Evolutionary conservation across 1,140 invertebrate species (phyloP), one percentile per base, ranked within the genome.

Genomic region (Dufourea novaeangliae): DNA sequence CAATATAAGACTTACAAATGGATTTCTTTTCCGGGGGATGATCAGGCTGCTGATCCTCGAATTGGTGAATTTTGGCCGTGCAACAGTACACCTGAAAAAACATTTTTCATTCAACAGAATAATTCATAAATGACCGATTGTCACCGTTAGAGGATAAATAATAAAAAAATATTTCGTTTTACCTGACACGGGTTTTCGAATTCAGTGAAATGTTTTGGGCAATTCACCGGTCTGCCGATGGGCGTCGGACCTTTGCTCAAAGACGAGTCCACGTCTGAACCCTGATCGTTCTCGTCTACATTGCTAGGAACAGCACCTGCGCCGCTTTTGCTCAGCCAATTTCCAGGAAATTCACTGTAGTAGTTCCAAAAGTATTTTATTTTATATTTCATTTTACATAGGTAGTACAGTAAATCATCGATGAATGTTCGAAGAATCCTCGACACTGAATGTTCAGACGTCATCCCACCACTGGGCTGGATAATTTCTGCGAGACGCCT

Each of bases 21-120:
- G 90, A 86, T 72, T 92, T 92, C 50, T 92, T 92, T 50, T 91
- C 91, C 7, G 89, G 84, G 12, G 88, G 90, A 70, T 90, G 90
- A 81, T 92, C 90, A 17, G 88, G 88, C 63, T 88, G 88, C 7
- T 88, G 82, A 54, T 91, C 88, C 71, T 92, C 90, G 8, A 92
- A 69, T 20, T 90, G 89, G 68, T 90, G 90, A 83, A 92, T 91
- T n/a, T 90, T 91, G 44, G 89, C 78, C 8, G 89, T 83, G 41
- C 90, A 92, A 62, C 91, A 92, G 67, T 90, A 92, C 34, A 90
- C 37, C 90, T 91, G 11, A 27, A 77, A 62, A 67, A 78, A 50
- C 29, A 62, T 52, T 17, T 27, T 10, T 57, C 4, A 52, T 27
- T 1, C 0, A 1, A 20, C 22, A 20, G n/a, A n/a, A n/a, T n/a